Percentiles rank a stretch among this genome's conserved stretches.
These are phyloP conservation scores for Alexandromys fortis DNA, from an alignment of 2,113 vertebrate genomes.

Conservation along the genomic window DNA sequence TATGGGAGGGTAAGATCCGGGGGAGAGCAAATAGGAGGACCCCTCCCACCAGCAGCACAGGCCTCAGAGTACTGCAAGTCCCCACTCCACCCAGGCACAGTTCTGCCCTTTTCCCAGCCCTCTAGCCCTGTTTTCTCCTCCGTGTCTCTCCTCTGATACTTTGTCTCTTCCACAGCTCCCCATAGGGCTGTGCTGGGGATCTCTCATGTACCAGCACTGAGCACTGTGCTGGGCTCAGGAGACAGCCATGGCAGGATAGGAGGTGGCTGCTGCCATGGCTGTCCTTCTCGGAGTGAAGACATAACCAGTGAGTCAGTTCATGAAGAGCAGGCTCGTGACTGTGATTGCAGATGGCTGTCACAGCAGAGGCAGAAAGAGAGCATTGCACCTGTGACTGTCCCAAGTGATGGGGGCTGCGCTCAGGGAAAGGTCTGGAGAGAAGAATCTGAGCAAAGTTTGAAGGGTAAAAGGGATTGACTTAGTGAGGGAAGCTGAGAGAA, in stretches of 20 bases:
- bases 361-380: too few relatives aligned
- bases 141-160: not conserved
- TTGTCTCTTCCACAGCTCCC: not conserved
- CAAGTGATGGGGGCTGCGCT: too few relatives aligned
- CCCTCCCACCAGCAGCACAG: too few relatives aligned
- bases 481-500: not conserved
- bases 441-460: not conserved
- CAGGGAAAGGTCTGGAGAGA: not conserved
- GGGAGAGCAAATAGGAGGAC: not conserved
- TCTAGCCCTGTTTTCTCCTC: too few relatives aligned
- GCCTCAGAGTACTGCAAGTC: accelerated
- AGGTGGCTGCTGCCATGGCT: not conserved
- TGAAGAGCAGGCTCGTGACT: not conserved
- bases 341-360: not conserved
- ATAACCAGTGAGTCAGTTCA: too few relatives aligned
- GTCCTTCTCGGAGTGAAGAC: not conserved
- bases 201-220: too few relatives aligned
- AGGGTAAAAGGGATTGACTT: not conserved
- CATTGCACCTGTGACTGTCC: accelerated
- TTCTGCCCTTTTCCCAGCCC: not conserved
- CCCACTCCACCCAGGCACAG: accelerated
- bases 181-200: not conserved
- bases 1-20: not conserved
- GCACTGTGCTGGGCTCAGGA: not conserved
- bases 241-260: accelerated